A percentile compares a stretch with the other conserved stretches of the same genome.
Conservation (phyloP, 1,140 invertebrate genomes). For the Caenorhabditis briggsae region DNA sequence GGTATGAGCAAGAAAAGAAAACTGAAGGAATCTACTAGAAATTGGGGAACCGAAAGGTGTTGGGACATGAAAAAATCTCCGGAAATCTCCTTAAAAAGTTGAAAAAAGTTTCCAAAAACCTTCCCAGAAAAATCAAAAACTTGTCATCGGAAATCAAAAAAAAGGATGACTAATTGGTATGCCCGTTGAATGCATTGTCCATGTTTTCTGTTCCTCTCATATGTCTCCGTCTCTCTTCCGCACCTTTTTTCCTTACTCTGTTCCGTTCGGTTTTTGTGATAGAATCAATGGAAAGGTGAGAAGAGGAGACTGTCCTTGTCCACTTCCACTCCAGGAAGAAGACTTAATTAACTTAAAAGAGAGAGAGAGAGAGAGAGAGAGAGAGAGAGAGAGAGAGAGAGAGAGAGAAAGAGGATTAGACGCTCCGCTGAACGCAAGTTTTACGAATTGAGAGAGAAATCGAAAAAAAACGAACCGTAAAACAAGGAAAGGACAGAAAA, state of each 20-base stretch:
- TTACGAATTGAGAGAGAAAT: neutral
- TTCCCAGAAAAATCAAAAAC: neutral
- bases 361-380: no score
- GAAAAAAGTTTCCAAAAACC: neutral
- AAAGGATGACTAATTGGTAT: constrained; percentile 33
- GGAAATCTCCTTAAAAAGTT: neutral
- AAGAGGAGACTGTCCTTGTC: neutral
- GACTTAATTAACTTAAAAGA: neutral
- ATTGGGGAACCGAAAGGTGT: no score
- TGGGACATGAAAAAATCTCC: neutral
- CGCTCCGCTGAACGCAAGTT: neutral
- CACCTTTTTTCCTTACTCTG: neutral
- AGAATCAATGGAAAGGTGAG: neutral
- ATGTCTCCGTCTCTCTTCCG: neutral
- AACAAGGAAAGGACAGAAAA: neutral
- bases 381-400: neutral
- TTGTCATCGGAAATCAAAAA: neutral
- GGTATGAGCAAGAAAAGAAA: no score
- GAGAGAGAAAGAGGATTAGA: neutral
- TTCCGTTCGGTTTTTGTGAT: constrained; percentile 4
- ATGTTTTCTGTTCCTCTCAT: neutral
- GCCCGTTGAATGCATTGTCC: constrained; percentile 12
- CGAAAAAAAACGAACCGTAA: neutral
- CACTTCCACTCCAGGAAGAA: neutral
- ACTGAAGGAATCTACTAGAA: no score